phyloP scores from a whole-genome alignment of 1,140 invertebrate genomes.

The Drosophila pandora region DNA sequence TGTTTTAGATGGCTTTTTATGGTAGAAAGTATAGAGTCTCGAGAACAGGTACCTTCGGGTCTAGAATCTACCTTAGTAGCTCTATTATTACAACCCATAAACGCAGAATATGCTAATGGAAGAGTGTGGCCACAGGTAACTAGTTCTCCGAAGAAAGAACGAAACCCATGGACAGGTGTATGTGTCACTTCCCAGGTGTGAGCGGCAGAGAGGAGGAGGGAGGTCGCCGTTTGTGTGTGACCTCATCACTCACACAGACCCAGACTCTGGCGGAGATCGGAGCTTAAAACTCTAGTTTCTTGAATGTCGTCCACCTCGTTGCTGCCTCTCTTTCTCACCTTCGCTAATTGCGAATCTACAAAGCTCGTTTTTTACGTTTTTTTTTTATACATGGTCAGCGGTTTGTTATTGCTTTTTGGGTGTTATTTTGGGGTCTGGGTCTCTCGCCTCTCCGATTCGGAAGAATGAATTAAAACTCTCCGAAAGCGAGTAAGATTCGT shows the following conservation, averaged over 20 bases:
- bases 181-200: conserved; percentile 23
- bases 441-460: conserved; percentile 30
- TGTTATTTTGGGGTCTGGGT: conserved; percentile 55
- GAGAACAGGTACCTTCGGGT: background rate
- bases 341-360: conserved; percentile 65
- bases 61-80: background rate
- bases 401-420: conserved; percentile 31
- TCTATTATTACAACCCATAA: background rate
- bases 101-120: conserved; percentile 17
- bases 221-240: conserved; percentile 36
- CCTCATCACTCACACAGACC: conserved; percentile 57
- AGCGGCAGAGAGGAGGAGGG: background rate
- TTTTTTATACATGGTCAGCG: conserved; percentile 43
- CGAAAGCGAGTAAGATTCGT: conserved; percentile 48
- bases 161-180: conserved; percentile 16
- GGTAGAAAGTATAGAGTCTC: no score
- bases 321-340: conserved; percentile 26
- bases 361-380: conserved; percentile 51
- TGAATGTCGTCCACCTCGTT: conserved; percentile 71
- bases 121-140: background rate
- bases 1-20: background rate
- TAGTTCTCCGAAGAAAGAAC: conserved; percentile 26
- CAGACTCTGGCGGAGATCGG: conserved; percentile 11
- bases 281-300: conserved; percentile 39
- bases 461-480: conserved; percentile 52